Base-by-base conservation (phyloP, 2,888 invertebrate species). In the Caradrina kadenii region DNA sequence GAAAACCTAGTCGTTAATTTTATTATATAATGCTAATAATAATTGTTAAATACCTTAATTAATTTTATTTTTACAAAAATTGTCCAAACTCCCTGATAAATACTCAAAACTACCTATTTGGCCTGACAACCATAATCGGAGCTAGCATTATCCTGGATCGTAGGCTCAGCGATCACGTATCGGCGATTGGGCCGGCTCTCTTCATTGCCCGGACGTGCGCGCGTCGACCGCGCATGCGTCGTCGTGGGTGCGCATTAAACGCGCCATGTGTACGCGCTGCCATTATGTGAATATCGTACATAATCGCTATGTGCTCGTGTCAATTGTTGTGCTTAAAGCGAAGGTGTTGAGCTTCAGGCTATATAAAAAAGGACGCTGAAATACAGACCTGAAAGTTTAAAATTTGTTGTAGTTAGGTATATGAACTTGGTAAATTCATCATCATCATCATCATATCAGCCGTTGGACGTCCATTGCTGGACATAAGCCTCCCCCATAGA, bases 161-260 rank as follows among this genome's bases (percentile, higher is more conserved):
- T 83, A 86, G 88, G 84, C 83, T 83, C 80, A 77, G 83, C 68
- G 83, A 88, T 92, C 93, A 93, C 92, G 93, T 93, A 89, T 61
- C 64, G 19, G 49, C 83, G 71, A 82, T 84, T 78, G 84, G 82
- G 88, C 82, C 86, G 88, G 88, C 88, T 86, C 88, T 90, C 87
- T 91, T 90, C 89, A 92, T 92, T 90, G 84, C 86, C 65, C 75
- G 86, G 88, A 93, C 93, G 93, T 93, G 93, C 86, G 84, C 78
- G 79, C 76, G 76, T 79, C 77, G 76, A 74, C 73, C 31, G 72
- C 55, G 66, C 59, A 45, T 64, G 45, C 63, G 39, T 39, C 39
- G 58, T 53, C 69, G 61, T 75, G 75, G 78, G 81, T 77, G 80
- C 79, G 79, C 82, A 87, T 88, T 87, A 86, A 88, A 87, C 82